A percentile compares a stretch with the other conserved stretches of the same genome.
Evolutionary conservation across 2,797 vertebrate genomes (phyloP).

Genomic region (Clarias laeviceps): DNA sequence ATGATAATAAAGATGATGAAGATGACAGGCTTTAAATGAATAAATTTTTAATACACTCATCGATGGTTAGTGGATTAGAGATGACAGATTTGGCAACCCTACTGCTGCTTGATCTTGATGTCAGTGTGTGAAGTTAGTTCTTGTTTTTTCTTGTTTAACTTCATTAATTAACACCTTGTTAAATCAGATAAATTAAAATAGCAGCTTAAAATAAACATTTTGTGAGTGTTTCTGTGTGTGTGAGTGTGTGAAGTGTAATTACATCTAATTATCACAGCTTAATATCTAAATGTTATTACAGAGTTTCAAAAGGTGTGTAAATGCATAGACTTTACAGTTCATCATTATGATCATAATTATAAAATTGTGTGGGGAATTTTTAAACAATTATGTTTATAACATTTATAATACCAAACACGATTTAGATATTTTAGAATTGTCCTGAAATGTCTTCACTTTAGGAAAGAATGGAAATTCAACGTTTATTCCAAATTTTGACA

Average conservation of each 20-base stretch:
- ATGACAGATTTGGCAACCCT: constrained; percentile 1
- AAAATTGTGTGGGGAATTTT: neutral
- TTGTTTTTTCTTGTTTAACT: neutral
- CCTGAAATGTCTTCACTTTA: too few relatives aligned
- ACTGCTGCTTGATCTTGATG: neutral
- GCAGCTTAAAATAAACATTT: neutral
- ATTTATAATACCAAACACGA: neutral
- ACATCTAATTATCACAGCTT: neutral
- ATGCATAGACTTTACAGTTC: neutral
- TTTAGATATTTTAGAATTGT: neutral
- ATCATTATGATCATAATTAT: neutral
- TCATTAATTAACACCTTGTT: neutral
- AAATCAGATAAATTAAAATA: neutral
- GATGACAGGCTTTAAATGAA: neutral
- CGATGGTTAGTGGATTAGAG: neutral
- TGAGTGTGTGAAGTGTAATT: neutral
- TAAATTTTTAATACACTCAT: neutral
- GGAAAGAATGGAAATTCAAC: neutral
- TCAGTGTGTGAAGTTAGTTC: neutral
- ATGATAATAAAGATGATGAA: too few relatives aligned
- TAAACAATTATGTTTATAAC: neutral
- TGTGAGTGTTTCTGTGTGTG: too few relatives aligned
- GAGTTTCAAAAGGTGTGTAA: neutral
- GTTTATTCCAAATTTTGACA: neutral
- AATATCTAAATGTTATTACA: too few relatives aligned